phyloP scores from a whole-genome alignment of 2,113 vertebrate genomes.

The Canis aureus region DNA sequence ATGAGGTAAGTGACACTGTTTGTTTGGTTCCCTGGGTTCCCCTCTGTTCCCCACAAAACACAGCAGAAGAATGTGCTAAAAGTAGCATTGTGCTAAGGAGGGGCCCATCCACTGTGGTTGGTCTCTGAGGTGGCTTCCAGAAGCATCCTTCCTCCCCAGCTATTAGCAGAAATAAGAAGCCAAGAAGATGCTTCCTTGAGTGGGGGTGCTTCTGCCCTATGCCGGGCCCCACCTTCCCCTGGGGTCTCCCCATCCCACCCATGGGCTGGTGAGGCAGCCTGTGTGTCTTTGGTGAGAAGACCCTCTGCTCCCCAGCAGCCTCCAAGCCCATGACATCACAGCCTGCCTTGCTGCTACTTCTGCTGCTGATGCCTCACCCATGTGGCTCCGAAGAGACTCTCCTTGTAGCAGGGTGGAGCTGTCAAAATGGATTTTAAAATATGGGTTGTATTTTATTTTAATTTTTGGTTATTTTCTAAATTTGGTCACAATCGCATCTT shows the following conservation, averaged over 20 bases:
- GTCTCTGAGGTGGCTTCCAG: slow-evolving; percentile 1
- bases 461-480: slow-evolving; percentile 78
- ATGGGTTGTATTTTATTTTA: slow-evolving; percentile 78
- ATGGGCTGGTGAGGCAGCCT: background rate
- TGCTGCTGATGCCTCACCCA: background rate
- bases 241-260: background rate
- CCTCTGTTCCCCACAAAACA: slow-evolving; percentile 13
- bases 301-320: too few relatives aligned
- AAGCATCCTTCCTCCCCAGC: slow-evolving; percentile 33
- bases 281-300: background rate
- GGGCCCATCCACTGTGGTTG: background rate
- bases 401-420: slow-evolving; percentile 63
- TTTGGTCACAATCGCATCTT: slow-evolving; percentile 66
- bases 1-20: background rate
- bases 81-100: background rate
- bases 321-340: background rate
- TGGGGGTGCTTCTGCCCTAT: background rate
- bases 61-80: slow-evolving; percentile 46
- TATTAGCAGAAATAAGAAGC: slow-evolving; percentile 21
- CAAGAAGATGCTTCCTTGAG: background rate
- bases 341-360: background rate
- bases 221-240: background rate
- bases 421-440: slow-evolving; percentile 68
- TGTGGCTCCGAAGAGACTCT: slow-evolving; percentile 2
- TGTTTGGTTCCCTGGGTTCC: slow-evolving; percentile 39